Conservation (phyloP, 2,888 invertebrate species). For the Octodonta nipae region DNA sequence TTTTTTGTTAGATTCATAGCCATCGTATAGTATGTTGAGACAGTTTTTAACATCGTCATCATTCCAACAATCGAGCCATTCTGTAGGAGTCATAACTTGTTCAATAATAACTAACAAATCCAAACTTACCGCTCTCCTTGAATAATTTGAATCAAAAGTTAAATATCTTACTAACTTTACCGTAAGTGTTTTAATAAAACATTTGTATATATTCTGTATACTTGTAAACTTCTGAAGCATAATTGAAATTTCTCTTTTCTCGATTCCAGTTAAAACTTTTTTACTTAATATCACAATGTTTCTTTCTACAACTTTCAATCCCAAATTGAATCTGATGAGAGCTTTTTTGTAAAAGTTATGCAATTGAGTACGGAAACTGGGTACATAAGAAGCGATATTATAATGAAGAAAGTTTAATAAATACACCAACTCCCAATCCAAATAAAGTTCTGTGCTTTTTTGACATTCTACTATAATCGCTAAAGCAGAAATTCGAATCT, state of each 20-base stretch:
- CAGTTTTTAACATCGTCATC: constrained; percentile 24
- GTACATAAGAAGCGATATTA: constrained; percentile 56
- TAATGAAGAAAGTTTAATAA: constrained; percentile 49
- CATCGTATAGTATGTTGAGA: constrained; percentile 40
- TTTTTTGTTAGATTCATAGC: constrained; percentile 65
- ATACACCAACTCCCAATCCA: constrained; percentile 47
- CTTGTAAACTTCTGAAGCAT: constrained; percentile 13
- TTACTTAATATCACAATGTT: constrained; percentile 13
- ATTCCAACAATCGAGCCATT: constrained; percentile 20
- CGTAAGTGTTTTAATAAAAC: constrained; percentile 15
- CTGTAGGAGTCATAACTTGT: constrained; percentile 15
- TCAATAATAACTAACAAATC: constrained; percentile 24
- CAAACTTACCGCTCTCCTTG: constrained; percentile 23
- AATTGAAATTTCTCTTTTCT: constrained; percentile 10
- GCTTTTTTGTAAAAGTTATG: constrained; percentile 62
- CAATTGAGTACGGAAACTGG: constrained; percentile 54
- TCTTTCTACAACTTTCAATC: constrained; percentile 25
- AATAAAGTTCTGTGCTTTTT: constrained; percentile 56
- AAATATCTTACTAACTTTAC: constrained; percentile 20
- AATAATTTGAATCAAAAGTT: constrained; percentile 25
- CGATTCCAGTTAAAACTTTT: constrained; percentile 16
- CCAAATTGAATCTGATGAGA: constrained; percentile 39
- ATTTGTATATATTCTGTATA: constrained; percentile 13
- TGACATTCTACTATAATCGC: constrained; percentile 58
- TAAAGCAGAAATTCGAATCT: constrained; percentile 57